A percentile compares a stretch with the other conserved stretches of the same genome.
Conservation (phyloP, 1,140 invertebrate species). For the Pseudomyrmex sp. region DNA sequence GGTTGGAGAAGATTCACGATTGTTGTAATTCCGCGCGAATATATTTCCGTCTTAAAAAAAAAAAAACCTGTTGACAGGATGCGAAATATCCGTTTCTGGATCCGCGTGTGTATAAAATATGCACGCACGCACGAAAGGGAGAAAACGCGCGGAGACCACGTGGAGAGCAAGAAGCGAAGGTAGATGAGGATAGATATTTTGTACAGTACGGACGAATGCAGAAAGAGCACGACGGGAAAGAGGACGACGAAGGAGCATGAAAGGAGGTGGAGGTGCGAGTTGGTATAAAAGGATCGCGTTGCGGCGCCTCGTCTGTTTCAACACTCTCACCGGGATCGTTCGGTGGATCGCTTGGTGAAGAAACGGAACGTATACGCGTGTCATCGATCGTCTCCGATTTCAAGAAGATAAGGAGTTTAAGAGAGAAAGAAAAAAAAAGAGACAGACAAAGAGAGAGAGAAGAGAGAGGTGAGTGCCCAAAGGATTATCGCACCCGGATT, state of each 20-base stretch:
- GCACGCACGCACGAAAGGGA: conserved; percentile 58
- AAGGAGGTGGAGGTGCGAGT: conserved; percentile 75
- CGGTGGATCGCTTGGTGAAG: conserved; percentile 59
- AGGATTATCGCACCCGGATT: conserved; percentile 16
- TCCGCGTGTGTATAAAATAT: background rate
- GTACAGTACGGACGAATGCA: conserved; percentile 27
- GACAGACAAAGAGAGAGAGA: conserved; percentile 35
- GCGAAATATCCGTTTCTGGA: background rate
- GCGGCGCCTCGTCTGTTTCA: conserved; percentile 82
- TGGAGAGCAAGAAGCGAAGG: conserved; percentile 63
- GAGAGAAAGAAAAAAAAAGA: conserved; percentile 27
- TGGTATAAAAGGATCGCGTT: conserved; percentile 82
- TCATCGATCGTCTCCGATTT: conserved; percentile 19
- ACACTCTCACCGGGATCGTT: conserved; percentile 78
- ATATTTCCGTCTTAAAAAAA: too few species aligned
- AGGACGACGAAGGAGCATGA: conserved; percentile 76
- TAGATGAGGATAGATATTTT: conserved; percentile 40
- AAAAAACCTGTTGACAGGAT: too few species aligned
- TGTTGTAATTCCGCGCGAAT: too few species aligned
- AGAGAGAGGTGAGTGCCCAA: conserved; percentile 66
- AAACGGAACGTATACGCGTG: conserved; percentile 49
- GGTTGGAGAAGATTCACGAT: too few species aligned
- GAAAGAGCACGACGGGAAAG: conserved; percentile 65
- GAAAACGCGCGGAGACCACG: conserved; percentile 68
- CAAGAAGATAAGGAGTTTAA: conserved; percentile 48